Evolutionary conservation across 2,797 vertebrate species (phyloP).

Genomic region (Bradypus variegatus): DNA sequence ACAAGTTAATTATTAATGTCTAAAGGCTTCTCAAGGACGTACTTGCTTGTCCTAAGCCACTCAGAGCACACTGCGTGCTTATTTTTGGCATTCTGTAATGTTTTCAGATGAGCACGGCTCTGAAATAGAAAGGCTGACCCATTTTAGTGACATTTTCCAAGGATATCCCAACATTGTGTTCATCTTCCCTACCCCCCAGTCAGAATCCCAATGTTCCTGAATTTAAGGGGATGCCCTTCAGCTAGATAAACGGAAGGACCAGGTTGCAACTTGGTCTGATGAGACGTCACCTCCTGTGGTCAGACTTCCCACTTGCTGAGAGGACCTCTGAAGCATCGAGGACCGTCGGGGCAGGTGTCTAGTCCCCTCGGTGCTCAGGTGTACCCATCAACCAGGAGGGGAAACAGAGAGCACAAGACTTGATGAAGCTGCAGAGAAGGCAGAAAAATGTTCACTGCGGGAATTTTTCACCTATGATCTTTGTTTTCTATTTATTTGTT

Average conservation of each 20-base stretch:
- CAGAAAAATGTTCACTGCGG: background rate
- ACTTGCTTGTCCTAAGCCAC: background rate
- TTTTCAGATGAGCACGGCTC: conserved; percentile 28
- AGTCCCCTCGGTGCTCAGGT: background rate
- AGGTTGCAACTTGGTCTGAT: background rate
- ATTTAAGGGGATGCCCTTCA: background rate
- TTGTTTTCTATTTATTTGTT: background rate
- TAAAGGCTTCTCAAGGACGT: background rate
- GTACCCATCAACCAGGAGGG: background rate
- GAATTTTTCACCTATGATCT: background rate
- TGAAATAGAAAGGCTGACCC: conserved; percentile 44
- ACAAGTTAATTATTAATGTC: background rate
- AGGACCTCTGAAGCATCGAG: background rate
- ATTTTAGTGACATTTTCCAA: conserved; percentile 46
- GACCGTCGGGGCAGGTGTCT: background rate
- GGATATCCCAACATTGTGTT: background rate
- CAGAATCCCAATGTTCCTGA: background rate
- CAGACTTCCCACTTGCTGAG: background rate
- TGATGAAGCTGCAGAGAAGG: background rate
- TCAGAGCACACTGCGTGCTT: background rate
- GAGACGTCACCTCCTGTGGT: rapidly evolving
- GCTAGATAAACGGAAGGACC: background rate
- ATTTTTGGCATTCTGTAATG: conserved; percentile 43
- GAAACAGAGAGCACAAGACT: rapidly evolving
- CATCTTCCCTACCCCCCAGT: background rate